Base-by-base conservation (phyloP, 2,888 invertebrate genomes). In the Luperina testacea region DNA sequence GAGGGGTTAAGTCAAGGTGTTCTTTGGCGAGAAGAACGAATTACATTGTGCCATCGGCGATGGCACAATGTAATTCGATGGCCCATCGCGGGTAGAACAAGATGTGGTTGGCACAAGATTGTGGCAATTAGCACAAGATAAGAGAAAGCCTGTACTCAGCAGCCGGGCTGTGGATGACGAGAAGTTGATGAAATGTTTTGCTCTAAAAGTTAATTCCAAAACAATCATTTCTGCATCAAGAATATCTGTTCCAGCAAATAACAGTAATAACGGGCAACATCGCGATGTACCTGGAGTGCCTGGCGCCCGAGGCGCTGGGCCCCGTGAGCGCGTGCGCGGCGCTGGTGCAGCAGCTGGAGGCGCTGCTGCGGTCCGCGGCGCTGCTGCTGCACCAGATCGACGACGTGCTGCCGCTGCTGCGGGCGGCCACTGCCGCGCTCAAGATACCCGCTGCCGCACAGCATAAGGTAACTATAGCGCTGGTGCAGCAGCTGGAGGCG, bases 281-380 rank as follows among this genome's bases (percentile, higher is more conserved):
- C 92, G 98, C 99, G 3, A 98, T 98, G 93, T 99, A 99, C 96
- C 97, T 99, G 92, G 99, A 99, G 92, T 99, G 98, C 94, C 97
- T 99, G 77, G 98, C 99, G 15, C 97, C 99, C 86, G 98, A 99
- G 91, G 98, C 98, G 32, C 97, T 98, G 73, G 98, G 98, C 7
- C 97, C 98, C 64, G 97, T 97, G 2, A 96, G 97, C 64, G 98
- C 98, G 1, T 97, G 98, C 78, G 97, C 97, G 64, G 98, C 98
- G 63, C 98, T 99, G 9, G 97, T 99, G 87, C 97, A 98, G 81
- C 98, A 98, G 92, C 97, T 99, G 92, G 99, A 99, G 91, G 97
- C 97, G 63, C 97, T 99, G 90, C 98, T 99, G 92, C 97, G 99
- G 42, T 97, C 98, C 90, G 97, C 99, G 1, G 97, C 98, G 80